Percentiles rank a stretch among this genome's conserved stretches.
These are phyloP conservation scores for Acipenser transmontanus DNA, from an alignment of 2,797 vertebrate species.

Conservation along the genomic window DNA sequence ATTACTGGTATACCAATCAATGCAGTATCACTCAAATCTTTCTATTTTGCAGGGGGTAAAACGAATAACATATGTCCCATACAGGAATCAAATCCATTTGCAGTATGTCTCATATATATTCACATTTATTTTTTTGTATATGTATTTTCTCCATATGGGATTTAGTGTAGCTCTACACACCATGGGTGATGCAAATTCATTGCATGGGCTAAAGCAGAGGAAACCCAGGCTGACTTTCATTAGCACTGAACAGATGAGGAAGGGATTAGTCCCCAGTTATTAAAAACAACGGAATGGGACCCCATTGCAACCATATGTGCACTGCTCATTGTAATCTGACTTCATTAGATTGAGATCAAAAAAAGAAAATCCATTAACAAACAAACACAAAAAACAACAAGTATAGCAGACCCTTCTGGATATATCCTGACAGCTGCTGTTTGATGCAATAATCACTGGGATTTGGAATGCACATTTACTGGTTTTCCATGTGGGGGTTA, in stretches of 20 bases:
- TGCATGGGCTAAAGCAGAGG: slow-evolving; percentile 51
- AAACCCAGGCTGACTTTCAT: slow-evolving; percentile 14
- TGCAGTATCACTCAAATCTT: too few species aligned
- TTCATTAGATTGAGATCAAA: slow-evolving; percentile 35
- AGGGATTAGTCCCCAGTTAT: slow-evolving; percentile 42
- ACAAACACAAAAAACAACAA: slow-evolving; percentile 10
- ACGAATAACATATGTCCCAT: too few species aligned
- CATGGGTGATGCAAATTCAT: slow-evolving; percentile 58
- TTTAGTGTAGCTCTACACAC: slow-evolving; percentile 35
- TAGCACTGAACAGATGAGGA: slow-evolving; percentile 12
- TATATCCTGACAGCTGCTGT: slow-evolving; percentile 6
- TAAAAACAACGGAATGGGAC: slow-evolving; percentile 38
- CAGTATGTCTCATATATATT: too few species aligned
- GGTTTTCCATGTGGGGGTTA: neutral
- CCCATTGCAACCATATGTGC: slow-evolving; percentile 42
- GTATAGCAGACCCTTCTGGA: neutral
- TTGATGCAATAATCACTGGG: slow-evolving; percentile 2
- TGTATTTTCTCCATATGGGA: too few species aligned
- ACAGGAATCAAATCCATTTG: too few species aligned
- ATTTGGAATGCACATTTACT: neutral
- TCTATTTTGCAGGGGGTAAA: too few species aligned
- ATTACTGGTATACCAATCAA: too few species aligned
- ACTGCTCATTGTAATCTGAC: slow-evolving; percentile 44
- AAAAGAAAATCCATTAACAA: slow-evolving; percentile 12
- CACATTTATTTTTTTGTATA: too few species aligned